Base-by-base conservation (phyloP, 2,113 vertebrate genomes). In the Dissostichus mawsoni region DNA sequence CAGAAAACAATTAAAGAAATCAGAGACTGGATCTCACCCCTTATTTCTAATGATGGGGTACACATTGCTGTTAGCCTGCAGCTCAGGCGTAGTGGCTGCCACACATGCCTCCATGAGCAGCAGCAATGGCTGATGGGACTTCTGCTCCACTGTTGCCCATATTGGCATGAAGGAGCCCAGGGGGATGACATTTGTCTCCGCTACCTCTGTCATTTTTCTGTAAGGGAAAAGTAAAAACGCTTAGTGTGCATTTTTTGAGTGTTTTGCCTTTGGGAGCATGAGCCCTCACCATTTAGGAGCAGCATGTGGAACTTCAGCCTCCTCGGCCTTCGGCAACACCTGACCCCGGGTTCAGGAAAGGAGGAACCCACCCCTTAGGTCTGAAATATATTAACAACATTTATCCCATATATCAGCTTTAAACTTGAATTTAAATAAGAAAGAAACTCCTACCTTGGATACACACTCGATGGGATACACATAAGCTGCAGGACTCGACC, bases 91-190 rank as follows among this genome's bases (percentile, higher is more conserved):
- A 0, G 91, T 52, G 0, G 93, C 88, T 2, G 94, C 95, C 1
- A 94, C 88, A 81, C 95, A 96, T 52, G 95, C 90, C 2, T 96
- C 95, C 81, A 96, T 81, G 44, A 93, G 93, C 17, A 96, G 47
- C n/a, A 90, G 83, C 63, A 96, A 70, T 0, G 95, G 92, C 59
- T 95, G 94, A 83, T 96, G 95, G 70, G 82, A 88, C 18, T 82
- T 82, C 50, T 94, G 90, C 8, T 88, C 76, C 44, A 95, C 93
- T 1, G 92, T 92, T 3, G 96, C 95, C 91, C 94, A 93, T 3
- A 96, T 85, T 0, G 91, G 92, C 64, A 96, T 93, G 52, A 92
- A 85, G 0, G 95, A 93, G 2, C 96, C 96, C 81, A 96, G 75
- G 0, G 90, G 82, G 61, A 96, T 87, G 11, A 89, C 9, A 1